These are phyloP conservation scores for Papilio machaon DNA, from an alignment of 1,140 invertebrate genomes.

Conservation along the genomic window DNA sequence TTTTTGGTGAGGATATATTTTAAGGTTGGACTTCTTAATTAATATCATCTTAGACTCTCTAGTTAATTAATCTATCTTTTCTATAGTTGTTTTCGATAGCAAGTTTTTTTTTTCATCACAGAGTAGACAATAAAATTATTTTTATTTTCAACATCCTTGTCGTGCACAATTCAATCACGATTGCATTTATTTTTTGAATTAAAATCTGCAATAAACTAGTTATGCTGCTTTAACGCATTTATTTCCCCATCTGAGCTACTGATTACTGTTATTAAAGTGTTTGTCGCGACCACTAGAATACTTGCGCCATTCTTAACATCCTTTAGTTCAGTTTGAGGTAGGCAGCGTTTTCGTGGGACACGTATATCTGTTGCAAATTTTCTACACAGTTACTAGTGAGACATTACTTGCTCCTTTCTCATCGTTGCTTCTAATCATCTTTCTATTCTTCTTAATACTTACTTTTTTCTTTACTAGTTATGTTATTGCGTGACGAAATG, in stretches of 20 bases:
- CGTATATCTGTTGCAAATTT: background rate
- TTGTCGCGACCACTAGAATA: background rate
- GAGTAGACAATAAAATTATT: background rate
- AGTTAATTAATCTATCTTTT: too few species aligned
- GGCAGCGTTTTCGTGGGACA: background rate
- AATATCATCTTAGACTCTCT: too few species aligned
- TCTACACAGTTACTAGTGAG: too few species aligned
- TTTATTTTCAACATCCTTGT: background rate
- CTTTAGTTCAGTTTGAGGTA: background rate
- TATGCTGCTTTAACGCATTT: slow-evolving; percentile 5
- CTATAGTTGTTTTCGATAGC: too few species aligned
- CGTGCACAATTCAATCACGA: slow-evolving; percentile 1
- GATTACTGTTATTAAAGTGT: background rate
- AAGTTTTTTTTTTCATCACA: background rate
- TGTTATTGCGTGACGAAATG: background rate
- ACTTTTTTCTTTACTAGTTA: too few species aligned
- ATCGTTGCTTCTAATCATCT: background rate
- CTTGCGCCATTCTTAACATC: background rate
- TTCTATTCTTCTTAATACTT: background rate
- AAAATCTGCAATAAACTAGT: background rate
- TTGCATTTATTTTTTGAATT: slow-evolving; percentile 13
- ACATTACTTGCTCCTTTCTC: background rate
- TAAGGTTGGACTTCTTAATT: too few species aligned
- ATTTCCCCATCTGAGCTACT: background rate
- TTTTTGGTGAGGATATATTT: too few species aligned